Percentiles rank a stretch among this genome's conserved stretches.
Conservation (phyloP, 2,797 vertebrate genomes). For the Pteronotus mesoamericanus region DNA sequence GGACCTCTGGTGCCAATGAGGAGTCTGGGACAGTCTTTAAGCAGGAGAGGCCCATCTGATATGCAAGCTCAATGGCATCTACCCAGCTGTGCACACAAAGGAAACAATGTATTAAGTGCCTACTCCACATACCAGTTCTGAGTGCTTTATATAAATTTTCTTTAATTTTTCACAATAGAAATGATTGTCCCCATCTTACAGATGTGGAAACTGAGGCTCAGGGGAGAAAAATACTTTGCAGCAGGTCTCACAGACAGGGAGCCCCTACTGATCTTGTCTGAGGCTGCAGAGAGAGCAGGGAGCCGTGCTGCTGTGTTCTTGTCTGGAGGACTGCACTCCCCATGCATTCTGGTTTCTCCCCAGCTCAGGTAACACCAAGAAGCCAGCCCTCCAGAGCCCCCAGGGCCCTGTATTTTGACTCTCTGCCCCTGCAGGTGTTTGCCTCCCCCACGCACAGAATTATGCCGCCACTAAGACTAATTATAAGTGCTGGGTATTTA, state of each 20-base stretch:
- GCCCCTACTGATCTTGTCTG: background rate
- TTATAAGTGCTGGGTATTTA: constrained; percentile 74
- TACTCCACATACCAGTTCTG: background rate
- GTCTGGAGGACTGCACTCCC: background rate
- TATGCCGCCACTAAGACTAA: constrained; percentile 63
- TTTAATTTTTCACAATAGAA: background rate
- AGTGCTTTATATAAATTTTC: background rate
- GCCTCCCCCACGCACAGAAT: constrained; percentile 48
- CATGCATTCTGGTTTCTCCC: fast-evolving
- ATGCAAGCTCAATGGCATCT: background rate
- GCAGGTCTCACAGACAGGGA: background rate
- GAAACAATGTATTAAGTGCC: background rate
- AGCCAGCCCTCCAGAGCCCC: background rate
- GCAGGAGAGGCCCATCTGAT: background rate
- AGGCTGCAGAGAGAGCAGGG: background rate
- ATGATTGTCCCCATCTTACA: background rate
- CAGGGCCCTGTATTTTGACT: constrained; percentile 17
- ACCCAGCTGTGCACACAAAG: background rate
- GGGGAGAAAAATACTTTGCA: background rate
- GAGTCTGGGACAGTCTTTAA: background rate
- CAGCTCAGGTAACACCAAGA: background rate
- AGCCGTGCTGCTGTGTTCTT: background rate
- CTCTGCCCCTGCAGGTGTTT: constrained; percentile 58
- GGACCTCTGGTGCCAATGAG: fast-evolving
- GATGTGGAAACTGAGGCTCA: background rate